These are phyloP conservation scores for Gambusia yucatana DNA, from an alignment of 2,797 vertebrate species.

Conservation along the genomic window DNA sequence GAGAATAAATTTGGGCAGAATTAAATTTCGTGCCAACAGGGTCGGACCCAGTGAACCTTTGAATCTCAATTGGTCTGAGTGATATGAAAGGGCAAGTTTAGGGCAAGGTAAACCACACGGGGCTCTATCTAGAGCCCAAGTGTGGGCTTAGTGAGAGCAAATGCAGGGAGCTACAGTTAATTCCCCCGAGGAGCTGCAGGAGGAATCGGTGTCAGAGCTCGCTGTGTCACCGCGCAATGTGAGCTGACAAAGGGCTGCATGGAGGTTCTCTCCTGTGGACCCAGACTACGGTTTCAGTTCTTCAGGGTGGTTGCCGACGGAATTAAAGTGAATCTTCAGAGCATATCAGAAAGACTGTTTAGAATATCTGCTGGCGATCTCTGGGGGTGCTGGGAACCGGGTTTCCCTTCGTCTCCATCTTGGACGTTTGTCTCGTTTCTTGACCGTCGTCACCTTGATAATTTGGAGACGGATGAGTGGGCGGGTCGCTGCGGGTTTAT, in stretches of 20 bases:
- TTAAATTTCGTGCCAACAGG: not conserved
- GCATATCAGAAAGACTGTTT: conserved; percentile 34
- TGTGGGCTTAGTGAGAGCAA: not conserved
- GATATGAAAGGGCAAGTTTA: conserved; percentile 25
- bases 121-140: not conserved
- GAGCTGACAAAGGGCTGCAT: conserved; percentile 65
- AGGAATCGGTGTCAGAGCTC: conserved; percentile 54
- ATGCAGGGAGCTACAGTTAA: conserved; percentile 6
- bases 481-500: not conserved
- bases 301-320: conserved; percentile 48
- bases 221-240: conserved; percentile 59
- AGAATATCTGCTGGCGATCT: conserved; percentile 25
- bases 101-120: conserved; percentile 19
- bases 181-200: conserved; percentile 40
- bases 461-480: conserved; percentile 38
- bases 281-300: conserved; percentile 65
- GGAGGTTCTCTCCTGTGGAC: conserved; percentile 46
- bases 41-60: not conserved
- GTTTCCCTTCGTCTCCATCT: conserved; percentile 10
- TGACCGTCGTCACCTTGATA: conserved; percentile 48
- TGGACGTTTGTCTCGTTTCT: conserved; percentile 35
- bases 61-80: not conserved
- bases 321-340: conserved; percentile 47
- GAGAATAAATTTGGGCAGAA: not conserved
- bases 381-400: conserved; percentile 19